Base-by-base conservation (phyloP, 2,888 invertebrate genomes). In the Melieria omissa region DNA sequence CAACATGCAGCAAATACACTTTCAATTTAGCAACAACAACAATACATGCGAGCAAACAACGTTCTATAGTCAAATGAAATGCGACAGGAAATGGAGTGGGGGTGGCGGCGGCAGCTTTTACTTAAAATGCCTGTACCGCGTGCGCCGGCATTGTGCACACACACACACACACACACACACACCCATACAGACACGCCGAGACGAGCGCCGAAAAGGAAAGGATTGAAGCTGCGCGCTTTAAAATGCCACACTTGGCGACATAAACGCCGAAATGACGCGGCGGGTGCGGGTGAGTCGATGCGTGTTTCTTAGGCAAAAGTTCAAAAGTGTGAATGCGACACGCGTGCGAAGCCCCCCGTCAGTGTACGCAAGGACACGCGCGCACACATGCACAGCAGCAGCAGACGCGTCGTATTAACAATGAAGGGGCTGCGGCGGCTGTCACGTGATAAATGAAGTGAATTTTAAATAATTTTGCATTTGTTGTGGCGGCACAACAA, bases 41-140 rank as follows among this genome's bases (percentile, higher is more conserved):
- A 58, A 44, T 8, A 10, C 10, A 12, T 14, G 7, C 44, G 10
- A 16, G 9, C 54, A 14, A 45, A 55, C 45, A 54, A 60, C 5
- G 45, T 42, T n/a, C 7, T 47, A 41, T 60, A 16, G 45, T 58
- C 29, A 29, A 29, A 29, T 29, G 29, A 29, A 29, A 29, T 29
- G 29, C 29, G 29, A 29, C 29, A 29, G 29, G 29, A 29, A 29
- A 29, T 29, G 29, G 29, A 29, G 29, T 29, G 29, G 29, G 29
- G 29, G 29, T 29, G 29, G 29, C 29, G 29, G 29, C 29, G 29
- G 74, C 74, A 65, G 74, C 78, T 77, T 79, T 79, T 76, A 76
- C 77, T 78, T 78, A 77, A 77, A 77, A 75, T 73, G 75, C 74
- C 72, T 75, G 75, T 69, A 72, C 74, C 66, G 74, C 75, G 70